These are phyloP conservation scores for Horisme vitalbata DNA, from an alignment of 2,888 invertebrate species.

Conservation along the genomic window DNA sequence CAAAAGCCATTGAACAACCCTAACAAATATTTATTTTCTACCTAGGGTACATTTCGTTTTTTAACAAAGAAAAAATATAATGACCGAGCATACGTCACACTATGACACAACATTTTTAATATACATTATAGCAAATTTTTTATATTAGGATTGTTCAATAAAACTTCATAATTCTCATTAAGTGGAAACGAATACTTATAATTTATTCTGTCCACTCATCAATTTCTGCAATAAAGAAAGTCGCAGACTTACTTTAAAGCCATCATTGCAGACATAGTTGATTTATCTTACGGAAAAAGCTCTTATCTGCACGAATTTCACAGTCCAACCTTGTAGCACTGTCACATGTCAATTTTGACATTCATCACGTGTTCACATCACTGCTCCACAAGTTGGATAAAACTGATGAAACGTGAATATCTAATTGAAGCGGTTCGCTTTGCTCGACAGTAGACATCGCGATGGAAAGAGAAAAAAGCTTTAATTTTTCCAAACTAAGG, in stretches of 20 bases:
- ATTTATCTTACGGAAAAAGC: constrained; percentile 27
- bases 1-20: constrained; percentile 2
- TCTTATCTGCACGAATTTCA: constrained; percentile 27
- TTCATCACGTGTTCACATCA: constrained; percentile 18
- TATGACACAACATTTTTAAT: neutral
- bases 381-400: constrained; percentile 10
- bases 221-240: neutral
- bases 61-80: too few relatives aligned
- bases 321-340: constrained; percentile 11
- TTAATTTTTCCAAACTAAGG: neutral
- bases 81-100: too few relatives aligned
- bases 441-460: neutral
- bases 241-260: neutral
- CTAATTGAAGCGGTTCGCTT: neutral
- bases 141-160: neutral
- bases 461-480: constrained; percentile 4
- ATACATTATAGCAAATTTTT: too few relatives aligned
- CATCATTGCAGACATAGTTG: constrained; percentile 2
- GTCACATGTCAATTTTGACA: constrained; percentile 20
- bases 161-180: neutral
- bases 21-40: too few relatives aligned
- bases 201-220: constrained; percentile 1
- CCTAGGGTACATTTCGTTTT: too few relatives aligned
- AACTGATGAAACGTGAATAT: constrained; percentile 5
- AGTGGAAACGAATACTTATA: constrained; percentile 1